Evolutionary conservation across 2,797 vertebrate species (phyloP).

Genomic region (Gallirallus australis): DNA sequence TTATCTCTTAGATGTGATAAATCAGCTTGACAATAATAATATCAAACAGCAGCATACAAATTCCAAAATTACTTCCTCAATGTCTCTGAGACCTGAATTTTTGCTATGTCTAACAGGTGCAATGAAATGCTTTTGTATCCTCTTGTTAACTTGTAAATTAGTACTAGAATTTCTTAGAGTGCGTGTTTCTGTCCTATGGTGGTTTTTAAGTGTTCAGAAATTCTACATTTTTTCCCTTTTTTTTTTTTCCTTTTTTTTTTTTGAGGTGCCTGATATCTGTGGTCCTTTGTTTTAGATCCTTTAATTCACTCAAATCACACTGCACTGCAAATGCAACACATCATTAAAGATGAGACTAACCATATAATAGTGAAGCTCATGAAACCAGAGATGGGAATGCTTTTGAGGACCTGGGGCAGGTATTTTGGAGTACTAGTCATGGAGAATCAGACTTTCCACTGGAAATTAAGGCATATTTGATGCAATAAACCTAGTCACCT

Average conservation of each 20-base stretch:
- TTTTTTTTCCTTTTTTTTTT: background rate
- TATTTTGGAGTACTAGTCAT: background rate
- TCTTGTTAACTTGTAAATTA: background rate
- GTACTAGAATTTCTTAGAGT: background rate
- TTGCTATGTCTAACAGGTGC: background rate
- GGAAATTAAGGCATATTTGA: background rate
- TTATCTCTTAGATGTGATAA: constrained; percentile 53
- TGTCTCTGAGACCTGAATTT: background rate
- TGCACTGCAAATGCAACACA: background rate
- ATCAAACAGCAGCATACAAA: background rate
- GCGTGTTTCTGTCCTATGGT: background rate
- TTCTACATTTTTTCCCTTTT: background rate
- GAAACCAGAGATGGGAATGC: background rate
- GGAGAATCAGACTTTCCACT: background rate
- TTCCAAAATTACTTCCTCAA: constrained; percentile 13
- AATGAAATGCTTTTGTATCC: background rate
- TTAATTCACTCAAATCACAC: background rate
- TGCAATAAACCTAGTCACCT: background rate
- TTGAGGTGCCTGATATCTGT: background rate
- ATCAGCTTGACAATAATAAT: constrained; percentile 10
- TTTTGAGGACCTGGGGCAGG: background rate
- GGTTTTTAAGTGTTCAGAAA: background rate
- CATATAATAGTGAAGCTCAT: background rate
- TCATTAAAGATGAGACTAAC: background rate
- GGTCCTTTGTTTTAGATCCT: background rate